A percentile compares a stretch with the other conserved stretches of the same genome.
Evolutionary conservation across 30 jellyfish, hydroid and myxozoan species (phyloP).

Genomic region (Catostylus mosaicus): DNA sequence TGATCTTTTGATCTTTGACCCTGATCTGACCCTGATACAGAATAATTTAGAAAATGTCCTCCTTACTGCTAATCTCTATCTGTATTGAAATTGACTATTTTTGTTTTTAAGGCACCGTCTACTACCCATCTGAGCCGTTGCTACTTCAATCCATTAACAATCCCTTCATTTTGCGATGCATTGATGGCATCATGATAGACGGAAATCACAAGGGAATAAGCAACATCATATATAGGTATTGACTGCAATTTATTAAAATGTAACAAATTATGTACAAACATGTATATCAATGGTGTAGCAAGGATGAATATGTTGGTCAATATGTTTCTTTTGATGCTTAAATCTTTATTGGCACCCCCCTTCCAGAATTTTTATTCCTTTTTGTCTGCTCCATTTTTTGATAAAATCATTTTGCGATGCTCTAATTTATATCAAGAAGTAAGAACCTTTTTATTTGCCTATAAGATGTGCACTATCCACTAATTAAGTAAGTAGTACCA

Average conservation of each 20-base stretch:
- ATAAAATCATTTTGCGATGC: no score
- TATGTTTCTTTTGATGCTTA: no score
- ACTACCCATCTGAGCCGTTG: constrained; percentile 75
- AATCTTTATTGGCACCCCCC: background rate
- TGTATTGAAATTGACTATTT: no score
- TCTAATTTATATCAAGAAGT: no score
- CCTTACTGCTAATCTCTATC: no score
- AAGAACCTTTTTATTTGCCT: background rate
- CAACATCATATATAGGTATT: constrained; percentile 65
- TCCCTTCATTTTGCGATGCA: constrained; percentile 73
- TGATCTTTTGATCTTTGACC: no score
- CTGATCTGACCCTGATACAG: no score
- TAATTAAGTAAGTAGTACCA: no score
- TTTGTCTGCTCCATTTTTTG: no score
- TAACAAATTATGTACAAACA: background rate
- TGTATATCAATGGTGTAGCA: no score
- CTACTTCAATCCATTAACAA: constrained; percentile 71
- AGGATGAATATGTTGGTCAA: no score
- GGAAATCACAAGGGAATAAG: constrained; percentile 79
- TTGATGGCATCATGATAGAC: constrained; percentile 81
- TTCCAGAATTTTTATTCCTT: background rate
- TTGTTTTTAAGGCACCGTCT: constrained; percentile 73
- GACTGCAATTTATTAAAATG: background rate
- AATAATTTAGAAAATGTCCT: no score
- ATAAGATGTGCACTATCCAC: background rate